These are phyloP conservation scores for Fratercula arctica DNA, from an alignment of 2,797 vertebrate genomes.

Conservation along the genomic window DNA sequence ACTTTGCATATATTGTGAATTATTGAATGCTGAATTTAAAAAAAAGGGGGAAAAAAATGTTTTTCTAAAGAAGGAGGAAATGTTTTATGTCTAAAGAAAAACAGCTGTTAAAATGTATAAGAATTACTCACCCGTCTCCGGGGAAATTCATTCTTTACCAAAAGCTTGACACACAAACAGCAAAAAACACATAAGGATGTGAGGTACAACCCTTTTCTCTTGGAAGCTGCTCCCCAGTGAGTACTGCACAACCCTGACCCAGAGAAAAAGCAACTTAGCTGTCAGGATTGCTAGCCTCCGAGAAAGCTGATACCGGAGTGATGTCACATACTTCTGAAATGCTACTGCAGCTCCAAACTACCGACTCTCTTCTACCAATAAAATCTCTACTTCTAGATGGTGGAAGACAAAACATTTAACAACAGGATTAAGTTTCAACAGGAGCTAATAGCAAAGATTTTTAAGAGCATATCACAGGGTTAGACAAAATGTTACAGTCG, in stretches of 20 bases:
- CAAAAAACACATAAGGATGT: not conserved
- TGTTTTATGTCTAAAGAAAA: not conserved
- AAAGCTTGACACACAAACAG: not conserved
- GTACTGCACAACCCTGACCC: slow-evolving; percentile 49
- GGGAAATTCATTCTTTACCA: slow-evolving; percentile 30
- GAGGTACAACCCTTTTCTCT: slow-evolving; percentile 53
- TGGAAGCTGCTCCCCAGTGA: slow-evolving; percentile 55
- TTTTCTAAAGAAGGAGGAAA: not conserved
- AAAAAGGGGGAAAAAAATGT: not conserved
- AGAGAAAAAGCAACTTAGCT: slow-evolving; percentile 59
- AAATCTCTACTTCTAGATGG: not conserved
- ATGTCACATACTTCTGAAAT: slow-evolving; percentile 80
- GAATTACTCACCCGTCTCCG: slow-evolving; percentile 71
- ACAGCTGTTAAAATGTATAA: slow-evolving; percentile 2
- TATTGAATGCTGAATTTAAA: not conserved
- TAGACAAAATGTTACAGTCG: not conserved
- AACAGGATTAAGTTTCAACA: not conserved
- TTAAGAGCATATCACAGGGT: fast-evolving
- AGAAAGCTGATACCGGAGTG: slow-evolving; percentile 80
- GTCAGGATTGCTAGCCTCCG: slow-evolving; percentile 65
- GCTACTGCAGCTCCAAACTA: slow-evolving; percentile 67
- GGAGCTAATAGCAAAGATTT: not conserved
- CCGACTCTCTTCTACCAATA: slow-evolving; percentile 46
- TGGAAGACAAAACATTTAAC: not conserved
- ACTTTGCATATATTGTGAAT: not conserved